Conservation (phyloP, 2,113 vertebrate species). For the Rhodinocichla rosea region DNA sequence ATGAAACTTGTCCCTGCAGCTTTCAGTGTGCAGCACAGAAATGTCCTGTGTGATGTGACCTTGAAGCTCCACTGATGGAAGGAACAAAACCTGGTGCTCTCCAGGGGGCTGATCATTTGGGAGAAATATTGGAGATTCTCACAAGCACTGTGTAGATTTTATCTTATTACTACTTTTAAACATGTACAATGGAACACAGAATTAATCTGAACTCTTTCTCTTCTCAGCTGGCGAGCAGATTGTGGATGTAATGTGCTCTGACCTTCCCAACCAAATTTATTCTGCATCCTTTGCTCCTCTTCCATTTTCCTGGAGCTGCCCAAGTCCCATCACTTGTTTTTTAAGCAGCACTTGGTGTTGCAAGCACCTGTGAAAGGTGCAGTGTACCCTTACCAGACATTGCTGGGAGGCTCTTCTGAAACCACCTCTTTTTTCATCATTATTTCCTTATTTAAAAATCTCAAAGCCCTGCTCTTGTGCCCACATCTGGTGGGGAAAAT, state of each 20-base stretch:
- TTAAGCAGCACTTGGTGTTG: not conserved
- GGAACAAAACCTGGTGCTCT: not conserved
- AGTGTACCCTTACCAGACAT: not conserved
- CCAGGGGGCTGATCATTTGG: not conserved
- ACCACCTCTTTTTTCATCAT: not conserved
- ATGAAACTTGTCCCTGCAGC: not conserved
- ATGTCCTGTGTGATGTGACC: not conserved
- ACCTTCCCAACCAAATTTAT: not conserved
- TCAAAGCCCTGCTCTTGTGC: not conserved
- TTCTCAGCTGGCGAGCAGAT: not conserved
- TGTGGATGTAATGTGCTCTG: not conserved
- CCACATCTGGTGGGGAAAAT: not conserved
- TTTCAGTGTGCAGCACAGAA: not conserved
- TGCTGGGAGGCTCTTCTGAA: not conserved
- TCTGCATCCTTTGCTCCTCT: not conserved
- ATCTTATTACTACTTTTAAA: not conserved
- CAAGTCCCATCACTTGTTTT: not conserved
- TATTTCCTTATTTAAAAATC: not conserved
- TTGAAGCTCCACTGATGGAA: not conserved
- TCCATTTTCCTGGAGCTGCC: not conserved
- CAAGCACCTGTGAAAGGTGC: not conserved
- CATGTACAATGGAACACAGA: accelerated
- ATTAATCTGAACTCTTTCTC: not conserved
- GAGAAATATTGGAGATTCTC: not conserved
- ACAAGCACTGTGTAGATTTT: accelerated